phyloP scores from a whole-genome alignment of 2,113 vertebrate genomes.

The Daubentonia madagascariensis region DNA sequence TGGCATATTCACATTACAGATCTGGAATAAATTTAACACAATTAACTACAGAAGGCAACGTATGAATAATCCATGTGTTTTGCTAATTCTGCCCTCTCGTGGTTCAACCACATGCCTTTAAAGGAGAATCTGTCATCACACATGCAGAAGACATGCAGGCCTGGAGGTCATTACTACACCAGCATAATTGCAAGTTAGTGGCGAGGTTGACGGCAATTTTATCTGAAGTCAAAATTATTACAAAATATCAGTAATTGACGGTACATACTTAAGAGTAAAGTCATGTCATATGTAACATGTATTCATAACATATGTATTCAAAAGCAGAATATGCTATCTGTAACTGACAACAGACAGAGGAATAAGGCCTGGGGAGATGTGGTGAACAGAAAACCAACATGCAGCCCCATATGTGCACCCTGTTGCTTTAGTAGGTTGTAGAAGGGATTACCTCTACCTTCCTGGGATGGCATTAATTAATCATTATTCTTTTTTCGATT shows the following conservation, averaged over 20 bases:
- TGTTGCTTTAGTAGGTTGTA: background rate
- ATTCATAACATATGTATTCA: no score
- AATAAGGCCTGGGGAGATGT: background rate
- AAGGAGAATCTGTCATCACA: conserved; percentile 11
- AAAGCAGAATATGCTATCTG: background rate
- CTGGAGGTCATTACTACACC: background rate
- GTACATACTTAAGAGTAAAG: background rate
- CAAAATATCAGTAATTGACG: background rate
- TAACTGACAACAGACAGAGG: conserved; percentile 19
- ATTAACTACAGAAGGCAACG: conserved; percentile 27
- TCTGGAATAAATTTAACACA: conserved; percentile 42
- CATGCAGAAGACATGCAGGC: background rate
- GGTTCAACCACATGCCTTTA: background rate
- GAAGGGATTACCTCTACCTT: background rate
- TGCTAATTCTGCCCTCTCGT: conserved; percentile 1
- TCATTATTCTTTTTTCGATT: background rate
- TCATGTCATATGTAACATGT: background rate
- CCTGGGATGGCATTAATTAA: background rate
- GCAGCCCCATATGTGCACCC: background rate
- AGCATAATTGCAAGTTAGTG: background rate
- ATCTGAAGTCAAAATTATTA: background rate
- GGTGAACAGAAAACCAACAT: background rate
- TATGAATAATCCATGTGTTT: conserved; percentile 35
- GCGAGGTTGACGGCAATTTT: background rate
- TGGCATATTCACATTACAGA: background rate